Evolutionary conservation across 2,888 invertebrate genomes (phyloP).

Genomic region (Paralinhomoeus sp.): DNA sequence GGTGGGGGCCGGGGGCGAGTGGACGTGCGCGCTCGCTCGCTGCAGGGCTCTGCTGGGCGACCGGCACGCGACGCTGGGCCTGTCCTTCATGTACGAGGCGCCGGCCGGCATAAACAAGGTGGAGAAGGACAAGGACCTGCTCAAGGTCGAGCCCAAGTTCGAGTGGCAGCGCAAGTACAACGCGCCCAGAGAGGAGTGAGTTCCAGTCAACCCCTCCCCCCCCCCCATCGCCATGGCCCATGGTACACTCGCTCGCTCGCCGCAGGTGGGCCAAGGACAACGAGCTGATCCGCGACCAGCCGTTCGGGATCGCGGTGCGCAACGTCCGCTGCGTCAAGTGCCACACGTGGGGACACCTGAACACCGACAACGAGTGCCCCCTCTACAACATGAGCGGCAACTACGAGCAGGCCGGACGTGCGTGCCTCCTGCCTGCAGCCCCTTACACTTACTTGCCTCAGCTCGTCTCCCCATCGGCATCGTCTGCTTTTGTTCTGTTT

Average conservation of each 20-base stretch:
- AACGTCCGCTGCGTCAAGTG: constrained; percentile 97
- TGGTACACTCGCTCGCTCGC: constrained; percentile 4
- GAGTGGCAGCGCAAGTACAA: constrained; percentile 99
- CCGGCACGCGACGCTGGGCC: constrained; percentile 87
- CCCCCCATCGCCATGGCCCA: background rate
- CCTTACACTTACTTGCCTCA: too few species aligned
- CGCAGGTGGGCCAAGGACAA: constrained; percentile 77
- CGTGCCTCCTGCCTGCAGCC: constrained; percentile 7
- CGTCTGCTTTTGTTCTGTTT: background rate
- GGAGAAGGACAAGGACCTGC: constrained; percentile 16
- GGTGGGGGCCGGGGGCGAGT: too few species aligned
- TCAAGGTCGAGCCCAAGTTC: constrained; percentile 63
- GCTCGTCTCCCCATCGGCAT: too few species aligned
- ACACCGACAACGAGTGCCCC: constrained; percentile 84
- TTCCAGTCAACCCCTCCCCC: background rate
- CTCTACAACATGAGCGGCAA: constrained; percentile 41
- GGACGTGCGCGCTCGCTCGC: too few species aligned
- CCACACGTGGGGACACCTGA: constrained; percentile 96
- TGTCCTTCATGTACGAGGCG: constrained; percentile 98
- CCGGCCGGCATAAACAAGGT: constrained; percentile 49
- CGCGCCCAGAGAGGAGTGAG: constrained; percentile 71
- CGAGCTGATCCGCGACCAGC: constrained; percentile 63
- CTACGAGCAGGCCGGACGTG: constrained; percentile 22
- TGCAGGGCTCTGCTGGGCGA: constrained; percentile 77
- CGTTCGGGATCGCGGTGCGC: constrained; percentile 42